Evolutionary conservation across 2,113 vertebrate species (phyloP).

Genomic region (Plecotus auritus): DNA sequence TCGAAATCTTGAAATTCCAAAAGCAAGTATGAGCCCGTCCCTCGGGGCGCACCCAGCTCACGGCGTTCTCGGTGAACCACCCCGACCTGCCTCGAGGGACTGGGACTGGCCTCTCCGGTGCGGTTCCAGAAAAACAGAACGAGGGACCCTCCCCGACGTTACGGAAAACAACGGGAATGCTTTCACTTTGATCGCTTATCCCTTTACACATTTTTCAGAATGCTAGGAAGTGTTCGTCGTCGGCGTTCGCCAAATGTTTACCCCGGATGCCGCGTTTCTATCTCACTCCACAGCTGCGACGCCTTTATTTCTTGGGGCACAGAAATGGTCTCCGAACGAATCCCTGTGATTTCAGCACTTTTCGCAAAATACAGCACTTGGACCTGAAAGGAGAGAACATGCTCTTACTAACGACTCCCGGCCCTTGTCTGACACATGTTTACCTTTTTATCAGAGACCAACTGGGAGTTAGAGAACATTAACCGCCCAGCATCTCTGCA

Average conservation of each 20-base stretch:
- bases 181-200: not conserved
- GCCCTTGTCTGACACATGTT: not conserved
- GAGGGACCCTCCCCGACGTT: not conserved
- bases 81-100: too few species aligned
- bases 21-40: not conserved
- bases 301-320: slow-evolving; percentile 85
- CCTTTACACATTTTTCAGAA: not conserved
- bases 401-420: not conserved
- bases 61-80: not conserved
- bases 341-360: slow-evolving; percentile 90
- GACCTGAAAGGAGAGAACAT: slow-evolving; percentile 67
- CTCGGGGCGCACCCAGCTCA: not conserved
- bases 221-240: not conserved
- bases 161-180: not conserved
- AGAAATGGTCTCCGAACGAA: slow-evolving; percentile 83
- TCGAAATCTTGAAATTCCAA: not conserved
- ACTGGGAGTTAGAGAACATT: not conserved
- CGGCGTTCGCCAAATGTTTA: not conserved
- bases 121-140: not conserved
- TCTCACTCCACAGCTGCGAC: slow-evolving; percentile 87
- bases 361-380: slow-evolving; percentile 92
- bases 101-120: too few species aligned
- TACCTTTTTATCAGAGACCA: not conserved
- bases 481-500: not conserved
- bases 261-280: slow-evolving; percentile 89